Conservation (phyloP, 2,888 invertebrate genomes). For the Drosophila subsilvestris region DNA sequence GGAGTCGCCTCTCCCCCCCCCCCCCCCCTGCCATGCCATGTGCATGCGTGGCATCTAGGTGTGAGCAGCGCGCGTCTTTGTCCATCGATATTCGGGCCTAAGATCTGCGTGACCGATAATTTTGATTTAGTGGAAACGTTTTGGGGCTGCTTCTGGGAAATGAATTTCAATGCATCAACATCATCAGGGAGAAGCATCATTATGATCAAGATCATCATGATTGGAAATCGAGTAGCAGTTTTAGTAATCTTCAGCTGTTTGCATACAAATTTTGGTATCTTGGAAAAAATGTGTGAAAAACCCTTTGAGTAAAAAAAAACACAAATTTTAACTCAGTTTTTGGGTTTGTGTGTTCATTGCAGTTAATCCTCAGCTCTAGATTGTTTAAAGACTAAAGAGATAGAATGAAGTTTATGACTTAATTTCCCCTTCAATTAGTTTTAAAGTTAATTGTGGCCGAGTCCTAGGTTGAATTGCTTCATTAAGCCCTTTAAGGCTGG, state of each 20-base stretch:
- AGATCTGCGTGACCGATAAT: slow-evolving; percentile 45
- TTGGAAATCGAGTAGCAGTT: slow-evolving; percentile 1
- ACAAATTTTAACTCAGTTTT: no score
- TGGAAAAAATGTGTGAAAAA: no score
- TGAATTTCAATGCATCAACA: neutral
- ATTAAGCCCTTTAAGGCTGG: slow-evolving; percentile 35
- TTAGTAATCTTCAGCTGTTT: slow-evolving; percentile 1
- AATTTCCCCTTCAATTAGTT: no score
- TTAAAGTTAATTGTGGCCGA: no score
- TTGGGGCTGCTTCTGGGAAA: slow-evolving; percentile 26
- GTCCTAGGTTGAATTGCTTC: neutral
- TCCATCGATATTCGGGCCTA: slow-evolving; percentile 36
- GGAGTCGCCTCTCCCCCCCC: neutral
- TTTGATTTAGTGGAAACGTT: slow-evolving; percentile 43
- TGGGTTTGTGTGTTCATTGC: no score
- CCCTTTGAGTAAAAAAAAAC: no score
- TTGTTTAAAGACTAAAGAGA: no score
- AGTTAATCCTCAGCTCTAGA: no score
- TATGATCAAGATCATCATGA: slow-evolving; percentile 1
- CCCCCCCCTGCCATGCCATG: slow-evolving; percentile 7
- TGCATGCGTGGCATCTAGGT: slow-evolving; percentile 32
- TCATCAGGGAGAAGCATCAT: neutral
- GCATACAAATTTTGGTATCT: neutral
- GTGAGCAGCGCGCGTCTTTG: neutral
- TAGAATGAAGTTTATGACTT: no score